Evolutionary conservation across 35 echinoderm and acorn worm genomes (phyloP), one percentile per base, ranked within the genome.

Genomic region (Chiridota heheva): DNA sequence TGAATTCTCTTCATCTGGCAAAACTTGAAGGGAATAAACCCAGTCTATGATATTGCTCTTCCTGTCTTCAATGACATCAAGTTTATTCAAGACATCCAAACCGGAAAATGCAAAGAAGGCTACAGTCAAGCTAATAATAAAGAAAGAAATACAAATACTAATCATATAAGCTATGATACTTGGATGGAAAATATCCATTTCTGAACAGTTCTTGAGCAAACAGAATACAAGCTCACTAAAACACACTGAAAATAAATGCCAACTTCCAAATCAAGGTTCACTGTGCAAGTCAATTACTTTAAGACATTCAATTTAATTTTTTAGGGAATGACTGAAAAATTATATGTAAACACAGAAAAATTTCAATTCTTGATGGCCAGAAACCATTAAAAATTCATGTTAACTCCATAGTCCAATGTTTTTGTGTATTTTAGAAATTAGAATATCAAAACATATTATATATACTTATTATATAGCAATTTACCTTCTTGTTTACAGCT

Each of bases 101-200:
- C 77, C 87, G 84, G 93, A 96, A n/a, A 96, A 44, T 3, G 83
- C 93, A 91, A 96, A 96, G 78, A 96, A 96, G 34, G 88, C 88
- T 5, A 96, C 69, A 26, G 93, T 96, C 39, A 96, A 60, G 20
- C 93, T 96, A 83, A 20, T 73, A 63, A 45, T 6, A 49, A 58
- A 24, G 71, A 95, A 42, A 43, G 10, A 65, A 65, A 51, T 41
- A 36, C 3, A 22, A 87, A 48, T 6, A 49, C 17, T 29, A 24
- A 72, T 31, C 53, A 36, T 20, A 25, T 78, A 45, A 7, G 28
- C 17, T 3, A 55, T 16, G 2, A 49, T 3, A 47, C 25, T 20
- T 63, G 22, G 8, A 10, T 17, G 20, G 24, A 73, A 13, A 31
- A 63, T 36, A 36, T 22, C 15, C 3, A 61, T 12, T 62, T 10